Conservation (phyloP, 1,140 invertebrate species). For the Schlechtendalia chinensis region DNA sequence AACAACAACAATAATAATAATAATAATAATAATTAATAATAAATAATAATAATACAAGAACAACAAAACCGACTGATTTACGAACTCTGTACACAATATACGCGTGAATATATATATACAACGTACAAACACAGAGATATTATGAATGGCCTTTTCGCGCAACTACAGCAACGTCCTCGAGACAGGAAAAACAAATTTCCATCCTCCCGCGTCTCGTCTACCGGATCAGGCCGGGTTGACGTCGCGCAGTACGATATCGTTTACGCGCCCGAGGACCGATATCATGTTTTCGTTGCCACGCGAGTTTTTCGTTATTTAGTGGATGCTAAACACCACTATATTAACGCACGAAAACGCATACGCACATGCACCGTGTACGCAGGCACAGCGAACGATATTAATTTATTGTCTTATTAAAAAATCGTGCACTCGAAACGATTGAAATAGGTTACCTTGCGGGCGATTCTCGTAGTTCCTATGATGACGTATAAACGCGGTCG, state of each 20-base stretch:
- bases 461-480: too few species aligned
- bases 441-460: too few species aligned
- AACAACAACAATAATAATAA: conserved; percentile 14
- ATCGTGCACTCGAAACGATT: too few species aligned
- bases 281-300: too few species aligned
- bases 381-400: not conserved
- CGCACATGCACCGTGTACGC: not conserved
- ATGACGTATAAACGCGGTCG: too few species aligned
- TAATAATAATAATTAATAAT: not conserved
- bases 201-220: not conserved
- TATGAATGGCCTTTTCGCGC: not conserved
- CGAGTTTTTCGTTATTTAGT: too few species aligned
- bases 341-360: not conserved
- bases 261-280: too few species aligned
- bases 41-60: conserved; percentile 20
- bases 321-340: too few species aligned
- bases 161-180: not conserved
- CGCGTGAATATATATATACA: not conserved
- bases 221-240: too few species aligned
- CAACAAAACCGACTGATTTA: conserved; percentile 21
- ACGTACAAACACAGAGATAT: not conserved
- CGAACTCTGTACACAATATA: not conserved
- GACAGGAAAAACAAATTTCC: conserved; percentile 4
- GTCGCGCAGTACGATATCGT: too few species aligned
- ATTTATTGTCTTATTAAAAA: not conserved